Evolutionary conservation across 2,888 invertebrate species (phyloP).

Genomic region (Pseudanteris insignis): DNA sequence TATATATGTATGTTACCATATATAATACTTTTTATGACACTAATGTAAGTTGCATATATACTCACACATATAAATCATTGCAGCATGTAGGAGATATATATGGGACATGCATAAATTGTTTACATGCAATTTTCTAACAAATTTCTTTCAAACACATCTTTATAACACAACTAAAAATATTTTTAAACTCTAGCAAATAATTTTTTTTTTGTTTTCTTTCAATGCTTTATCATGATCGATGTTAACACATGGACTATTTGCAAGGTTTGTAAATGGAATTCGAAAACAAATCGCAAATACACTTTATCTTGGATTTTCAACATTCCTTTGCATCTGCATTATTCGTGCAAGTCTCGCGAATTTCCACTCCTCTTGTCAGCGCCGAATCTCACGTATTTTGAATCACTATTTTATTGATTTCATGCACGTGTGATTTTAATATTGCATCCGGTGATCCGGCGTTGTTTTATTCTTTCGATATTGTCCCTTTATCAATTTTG

Average conservation of each 20-base stretch:
- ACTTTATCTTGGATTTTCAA: constrained; percentile 15
- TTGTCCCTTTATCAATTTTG: too few relatives aligned
- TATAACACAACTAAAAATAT: too few relatives aligned
- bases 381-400: constrained; percentile 21
- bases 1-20: too few relatives aligned
- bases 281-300: constrained; percentile 10
- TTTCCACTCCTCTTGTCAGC: constrained; percentile 10
- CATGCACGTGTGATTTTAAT: constrained; percentile 26
- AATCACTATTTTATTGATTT: constrained; percentile 30
- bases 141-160: too few relatives aligned
- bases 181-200: too few relatives aligned
- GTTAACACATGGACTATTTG: constrained; percentile 2
- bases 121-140: too few relatives aligned
- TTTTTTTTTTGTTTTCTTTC: neutral
- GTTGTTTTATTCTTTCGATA: constrained; percentile 15
- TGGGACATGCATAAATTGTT: too few relatives aligned
- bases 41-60: too few relatives aligned
- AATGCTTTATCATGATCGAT: neutral
- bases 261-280: constrained; percentile 26
- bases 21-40: too few relatives aligned
- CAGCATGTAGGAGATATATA: too few relatives aligned
- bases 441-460: constrained; percentile 17
- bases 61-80: too few relatives aligned
- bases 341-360: constrained; percentile 21
- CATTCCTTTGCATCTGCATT: constrained; percentile 21